phyloP scores from a whole-genome alignment of 1,140 invertebrate genomes.

The Sinella curviseta region DNA sequence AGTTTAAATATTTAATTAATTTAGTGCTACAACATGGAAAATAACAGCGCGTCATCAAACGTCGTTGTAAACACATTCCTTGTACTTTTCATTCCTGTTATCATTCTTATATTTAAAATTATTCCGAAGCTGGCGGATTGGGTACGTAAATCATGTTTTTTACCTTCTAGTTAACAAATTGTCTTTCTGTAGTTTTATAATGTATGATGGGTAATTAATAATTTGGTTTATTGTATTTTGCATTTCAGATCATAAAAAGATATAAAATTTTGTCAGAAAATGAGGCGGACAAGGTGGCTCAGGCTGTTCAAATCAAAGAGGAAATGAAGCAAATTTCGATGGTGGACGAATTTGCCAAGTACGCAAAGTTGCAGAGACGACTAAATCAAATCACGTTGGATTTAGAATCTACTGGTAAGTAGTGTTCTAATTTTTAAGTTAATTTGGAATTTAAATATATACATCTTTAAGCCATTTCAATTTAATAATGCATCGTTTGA shows the following conservation, averaged over 20 bases:
- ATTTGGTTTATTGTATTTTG: not conserved
- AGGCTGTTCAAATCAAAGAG: constrained; percentile 56
- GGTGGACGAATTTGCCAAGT: constrained; percentile 64
- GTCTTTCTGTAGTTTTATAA: constrained; percentile 10
- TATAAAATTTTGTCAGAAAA: constrained; percentile 45
- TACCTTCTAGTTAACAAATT: not conserved
- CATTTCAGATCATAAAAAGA: not conserved
- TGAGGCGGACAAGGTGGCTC: constrained; percentile 50
- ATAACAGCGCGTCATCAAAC: no score
- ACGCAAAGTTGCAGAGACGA: constrained; percentile 61
- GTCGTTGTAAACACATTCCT: constrained; percentile 34
- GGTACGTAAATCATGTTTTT: no score
- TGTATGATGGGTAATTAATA: no score
- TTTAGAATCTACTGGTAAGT: constrained; percentile 55
- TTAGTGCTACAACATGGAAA: no score
- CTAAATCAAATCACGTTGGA: constrained; percentile 57
- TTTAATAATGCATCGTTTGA: no score
- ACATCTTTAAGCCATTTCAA: not conserved
- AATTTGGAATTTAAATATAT: not conserved
- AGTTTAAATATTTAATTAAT: no score
- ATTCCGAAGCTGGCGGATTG: constrained; percentile 31
- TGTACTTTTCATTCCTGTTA: constrained; percentile 35
- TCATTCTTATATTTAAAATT: constrained; percentile 34
- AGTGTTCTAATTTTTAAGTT: not conserved
- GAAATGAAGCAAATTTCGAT: constrained; percentile 59